Conservation (phyloP, 2,888 invertebrate genomes). For the Balanococcus diminutus region DNA sequence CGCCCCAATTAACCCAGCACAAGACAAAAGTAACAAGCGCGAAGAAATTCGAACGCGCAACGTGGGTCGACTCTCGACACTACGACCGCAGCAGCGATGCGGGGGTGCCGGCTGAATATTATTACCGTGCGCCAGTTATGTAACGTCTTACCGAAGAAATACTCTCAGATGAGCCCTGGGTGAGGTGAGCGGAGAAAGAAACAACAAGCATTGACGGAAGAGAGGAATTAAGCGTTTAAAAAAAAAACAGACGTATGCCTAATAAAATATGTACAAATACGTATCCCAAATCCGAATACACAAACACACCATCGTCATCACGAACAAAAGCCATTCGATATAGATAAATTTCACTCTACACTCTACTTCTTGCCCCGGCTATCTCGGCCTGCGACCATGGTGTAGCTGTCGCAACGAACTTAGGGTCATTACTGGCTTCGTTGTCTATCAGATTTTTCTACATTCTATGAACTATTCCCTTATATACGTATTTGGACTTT, state of each 20-base stretch:
- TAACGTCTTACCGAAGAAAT: not conserved
- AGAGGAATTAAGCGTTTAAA: not conserved
- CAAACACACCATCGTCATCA: not conserved
- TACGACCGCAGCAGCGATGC: not conserved
- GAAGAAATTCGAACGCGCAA: slow-evolving; percentile 7
- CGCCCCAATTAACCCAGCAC: slow-evolving; percentile 50
- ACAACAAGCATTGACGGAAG: not conserved
- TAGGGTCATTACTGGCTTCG: no score
- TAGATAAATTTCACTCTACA: not conserved
- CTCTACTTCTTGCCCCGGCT: no score
- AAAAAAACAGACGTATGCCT: not conserved
- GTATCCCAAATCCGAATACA: not conserved
- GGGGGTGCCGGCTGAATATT: not conserved
- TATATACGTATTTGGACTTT: no score
- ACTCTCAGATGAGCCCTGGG: not conserved
- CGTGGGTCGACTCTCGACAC: not conserved
- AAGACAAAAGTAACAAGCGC: not conserved
- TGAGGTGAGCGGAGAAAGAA: not conserved
- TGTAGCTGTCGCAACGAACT: no score
- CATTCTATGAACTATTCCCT: no score
- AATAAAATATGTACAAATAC: not conserved
- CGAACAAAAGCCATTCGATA: not conserved
- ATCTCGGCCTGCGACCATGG: no score
- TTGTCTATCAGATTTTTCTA: no score
- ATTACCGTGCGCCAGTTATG: not conserved